Evolutionary conservation across 1,140 invertebrate genomes (phyloP).

Genomic region (Heliconius hermathena): DNA sequence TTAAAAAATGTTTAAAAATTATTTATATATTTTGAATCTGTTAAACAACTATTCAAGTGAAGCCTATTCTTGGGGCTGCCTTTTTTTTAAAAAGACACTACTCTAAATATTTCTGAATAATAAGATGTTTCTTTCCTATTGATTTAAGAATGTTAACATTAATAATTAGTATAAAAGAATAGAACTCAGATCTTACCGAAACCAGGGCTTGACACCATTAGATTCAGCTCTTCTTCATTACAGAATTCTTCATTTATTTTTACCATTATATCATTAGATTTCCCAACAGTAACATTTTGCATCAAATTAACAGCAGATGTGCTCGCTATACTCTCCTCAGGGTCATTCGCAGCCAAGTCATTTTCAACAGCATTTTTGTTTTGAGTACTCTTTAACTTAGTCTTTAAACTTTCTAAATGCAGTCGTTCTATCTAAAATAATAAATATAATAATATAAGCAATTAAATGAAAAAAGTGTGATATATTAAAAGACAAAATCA

Average conservation of each 20-base stretch:
- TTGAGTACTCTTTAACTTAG: constrained; percentile 34
- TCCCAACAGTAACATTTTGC: constrained; percentile 33
- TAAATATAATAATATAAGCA: background rate
- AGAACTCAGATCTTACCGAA: constrained; percentile 43
- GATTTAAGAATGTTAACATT: background rate
- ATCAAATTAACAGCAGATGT: constrained; percentile 50
- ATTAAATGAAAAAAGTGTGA: too few relatives aligned
- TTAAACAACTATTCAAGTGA: too few relatives aligned
- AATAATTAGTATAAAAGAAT: background rate
- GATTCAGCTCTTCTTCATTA: constrained; percentile 56
- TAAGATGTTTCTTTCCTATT: too few relatives aligned
- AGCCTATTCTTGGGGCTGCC: too few relatives aligned
- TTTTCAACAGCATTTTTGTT: constrained; percentile 22
- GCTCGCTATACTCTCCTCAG: background rate
- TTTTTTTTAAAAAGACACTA: too few relatives aligned
- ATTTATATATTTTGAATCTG: too few relatives aligned
- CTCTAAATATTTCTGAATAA: too few relatives aligned
- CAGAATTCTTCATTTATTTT: constrained; percentile 46
- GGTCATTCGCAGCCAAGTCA: background rate
- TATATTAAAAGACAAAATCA: too few relatives aligned
- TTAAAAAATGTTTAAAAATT: too few relatives aligned
- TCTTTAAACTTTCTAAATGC: constrained; percentile 61
- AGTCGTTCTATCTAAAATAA: constrained; percentile 64
- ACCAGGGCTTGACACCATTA: constrained; percentile 48
- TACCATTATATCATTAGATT: constrained; percentile 3